Percentiles rank a stretch among this genome's conserved stretches.
These are phyloP conservation scores for Agrypnia vestita DNA, from an alignment of 1,140 invertebrate genomes.

Conservation along the genomic window DNA sequence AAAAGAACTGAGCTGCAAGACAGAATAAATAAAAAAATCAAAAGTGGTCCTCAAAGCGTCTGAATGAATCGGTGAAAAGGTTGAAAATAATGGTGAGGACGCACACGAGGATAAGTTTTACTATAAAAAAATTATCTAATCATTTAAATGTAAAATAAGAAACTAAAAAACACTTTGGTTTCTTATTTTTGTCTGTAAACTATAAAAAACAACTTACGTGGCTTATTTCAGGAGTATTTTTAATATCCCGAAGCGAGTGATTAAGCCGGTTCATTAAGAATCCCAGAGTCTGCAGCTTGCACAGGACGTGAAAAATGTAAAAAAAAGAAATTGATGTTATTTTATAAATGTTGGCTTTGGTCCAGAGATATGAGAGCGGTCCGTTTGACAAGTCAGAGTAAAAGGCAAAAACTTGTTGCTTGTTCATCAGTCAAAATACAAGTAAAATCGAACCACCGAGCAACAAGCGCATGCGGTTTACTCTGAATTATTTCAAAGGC, in stretches of 20 bases:
- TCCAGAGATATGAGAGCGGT: slow-evolving; percentile 30
- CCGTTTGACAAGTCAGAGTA: slow-evolving; percentile 24
- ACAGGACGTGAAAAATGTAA: slow-evolving; percentile 40
- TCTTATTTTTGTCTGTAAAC: too few relatives aligned
- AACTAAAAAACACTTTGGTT: too few relatives aligned
- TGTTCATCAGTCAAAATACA: neutral
- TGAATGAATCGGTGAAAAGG: too few relatives aligned
- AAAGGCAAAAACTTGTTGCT: neutral
- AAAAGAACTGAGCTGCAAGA: too few relatives aligned
- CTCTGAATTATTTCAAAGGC: neutral
- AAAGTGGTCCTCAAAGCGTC: too few relatives aligned
- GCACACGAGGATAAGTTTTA: too few relatives aligned
- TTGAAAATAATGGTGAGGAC: too few relatives aligned
- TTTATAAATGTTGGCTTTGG: slow-evolving; percentile 28
- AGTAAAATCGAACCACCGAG: neutral
- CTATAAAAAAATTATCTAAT: too few relatives aligned
- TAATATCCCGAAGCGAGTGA: slow-evolving; percentile 16
- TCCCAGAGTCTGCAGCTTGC: slow-evolving; percentile 6
- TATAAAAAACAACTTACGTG: too few relatives aligned
- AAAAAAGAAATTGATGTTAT: slow-evolving; percentile 41
- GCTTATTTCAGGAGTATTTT: neutral
- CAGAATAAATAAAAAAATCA: too few relatives aligned
- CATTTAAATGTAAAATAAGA: too few relatives aligned
- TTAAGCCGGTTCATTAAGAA: slow-evolving; percentile 33
- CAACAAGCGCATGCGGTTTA: neutral